Percentiles rank a stretch among this genome's conserved stretches.
phyloP scores from a whole-genome alignment of 1,140 invertebrate species.

The Littorina saxatilis region DNA sequence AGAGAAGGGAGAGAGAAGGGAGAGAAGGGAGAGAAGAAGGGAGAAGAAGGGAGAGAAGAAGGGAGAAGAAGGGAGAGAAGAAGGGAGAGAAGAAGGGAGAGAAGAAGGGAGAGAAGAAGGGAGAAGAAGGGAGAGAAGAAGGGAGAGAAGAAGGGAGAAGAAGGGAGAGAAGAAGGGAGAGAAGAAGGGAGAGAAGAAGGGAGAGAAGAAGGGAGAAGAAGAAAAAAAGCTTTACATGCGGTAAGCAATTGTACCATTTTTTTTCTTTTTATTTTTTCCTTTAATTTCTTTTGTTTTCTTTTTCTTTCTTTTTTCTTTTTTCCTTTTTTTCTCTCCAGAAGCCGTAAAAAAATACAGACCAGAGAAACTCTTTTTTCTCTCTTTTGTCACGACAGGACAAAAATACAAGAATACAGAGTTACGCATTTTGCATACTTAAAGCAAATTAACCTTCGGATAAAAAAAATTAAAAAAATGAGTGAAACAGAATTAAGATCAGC shows the following conservation, averaged over 20 bases:
- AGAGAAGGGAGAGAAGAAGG: constrained; percentile 20
- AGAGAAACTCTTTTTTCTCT: too few species aligned
- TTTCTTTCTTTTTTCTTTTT: constrained; percentile 21
- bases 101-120: constrained; percentile 28
- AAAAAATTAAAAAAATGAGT: too few species aligned
- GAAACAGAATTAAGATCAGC: too few species aligned
- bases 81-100: constrained; percentile 39
- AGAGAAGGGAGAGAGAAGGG: background rate
- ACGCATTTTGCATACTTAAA: too few species aligned
- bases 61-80: constrained; percentile 40
- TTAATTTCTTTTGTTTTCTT: background rate
- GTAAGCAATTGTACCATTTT: background rate
- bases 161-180: constrained; percentile 20
- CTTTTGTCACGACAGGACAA: too few species aligned
- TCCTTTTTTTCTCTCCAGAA: too few species aligned
- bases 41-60: constrained; percentile 36
- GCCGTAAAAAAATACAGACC: too few species aligned
- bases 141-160: constrained; percentile 15
- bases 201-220: constrained; percentile 5
- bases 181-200: constrained; percentile 19
- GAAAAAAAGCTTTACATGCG: background rate
- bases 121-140: background rate
- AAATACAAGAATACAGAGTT: too few species aligned
- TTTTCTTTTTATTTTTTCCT: background rate
- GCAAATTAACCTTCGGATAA: too few species aligned